Conservation (phyloP, 2,113 vertebrate species). For the Pseudorasbora parva region DNA sequence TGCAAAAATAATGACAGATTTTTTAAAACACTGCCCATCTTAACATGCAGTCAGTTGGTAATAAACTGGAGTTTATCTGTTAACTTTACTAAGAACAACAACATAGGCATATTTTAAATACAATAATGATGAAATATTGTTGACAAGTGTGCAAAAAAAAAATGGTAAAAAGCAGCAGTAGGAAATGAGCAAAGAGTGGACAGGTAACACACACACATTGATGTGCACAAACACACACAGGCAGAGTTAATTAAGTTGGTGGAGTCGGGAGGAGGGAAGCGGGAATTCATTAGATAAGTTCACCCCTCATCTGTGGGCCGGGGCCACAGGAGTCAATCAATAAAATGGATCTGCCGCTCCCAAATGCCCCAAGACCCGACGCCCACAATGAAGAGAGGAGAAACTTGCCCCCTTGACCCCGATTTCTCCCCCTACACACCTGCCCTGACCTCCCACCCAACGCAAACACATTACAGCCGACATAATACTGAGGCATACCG, state of each 20-base stretch:
- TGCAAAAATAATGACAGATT: background rate
- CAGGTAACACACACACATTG: conserved; percentile 40
- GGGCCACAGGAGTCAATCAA: conserved; percentile 80
- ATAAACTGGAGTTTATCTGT: background rate
- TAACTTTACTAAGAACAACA: background rate
- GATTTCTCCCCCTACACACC: conserved; percentile 63
- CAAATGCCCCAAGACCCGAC: conserved; percentile 70
- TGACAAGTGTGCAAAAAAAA: conserved; percentile 10
- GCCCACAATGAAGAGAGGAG: conserved; percentile 63
- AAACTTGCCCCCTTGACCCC: conserved; percentile 60
- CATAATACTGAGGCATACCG: conserved; percentile 12
- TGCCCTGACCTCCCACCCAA: conserved; percentile 31
- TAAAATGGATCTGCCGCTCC: conserved; percentile 78
- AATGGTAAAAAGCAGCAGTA: background rate
- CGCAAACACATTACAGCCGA: conserved; percentile 40
- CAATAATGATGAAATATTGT: background rate
- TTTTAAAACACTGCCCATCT: background rate
- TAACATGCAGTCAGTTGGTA: background rate
- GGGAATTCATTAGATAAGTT: conserved; percentile 82
- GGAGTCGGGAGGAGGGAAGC: conserved; percentile 76
- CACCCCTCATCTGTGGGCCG: conserved; percentile 77
- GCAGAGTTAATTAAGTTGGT: conserved; percentile 83
- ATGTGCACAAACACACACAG: conserved; percentile 62
- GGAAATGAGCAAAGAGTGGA: conserved; percentile 21
- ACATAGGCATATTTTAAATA: background rate